phyloP scores from a whole-genome alignment of 2,888 invertebrate genomes.

The Acleris emargana region DNA sequence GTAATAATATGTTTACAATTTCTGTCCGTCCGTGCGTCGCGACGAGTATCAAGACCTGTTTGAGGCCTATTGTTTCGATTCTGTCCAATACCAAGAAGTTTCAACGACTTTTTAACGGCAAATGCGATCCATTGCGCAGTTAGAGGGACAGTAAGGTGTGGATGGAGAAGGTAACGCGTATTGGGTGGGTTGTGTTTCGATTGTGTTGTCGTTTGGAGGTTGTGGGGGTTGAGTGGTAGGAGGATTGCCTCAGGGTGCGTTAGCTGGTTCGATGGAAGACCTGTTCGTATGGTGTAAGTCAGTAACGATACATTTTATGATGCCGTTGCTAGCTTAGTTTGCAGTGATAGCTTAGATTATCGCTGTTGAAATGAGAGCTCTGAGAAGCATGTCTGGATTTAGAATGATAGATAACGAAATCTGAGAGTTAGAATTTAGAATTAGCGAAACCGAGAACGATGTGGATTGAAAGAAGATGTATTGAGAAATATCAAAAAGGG shows the following conservation, averaged over 20 bases:
- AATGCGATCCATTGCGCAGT: slow-evolving; percentile 9
- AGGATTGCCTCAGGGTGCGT: slow-evolving; percentile 27
- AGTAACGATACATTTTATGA: background rate
- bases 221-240: slow-evolving; percentile 9
- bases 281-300: slow-evolving; percentile 23
- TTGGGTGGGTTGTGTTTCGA: slow-evolving; percentile 9
- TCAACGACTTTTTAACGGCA: background rate
- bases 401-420: too few species aligned
- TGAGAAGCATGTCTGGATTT: too few species aligned
- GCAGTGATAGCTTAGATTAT: too few species aligned
- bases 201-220: slow-evolving; percentile 3
- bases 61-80: slow-evolving; percentile 37
- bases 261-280: slow-evolving; percentile 31
- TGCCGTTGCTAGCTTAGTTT: background rate
- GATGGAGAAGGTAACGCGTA: slow-evolving; percentile 6
- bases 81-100: slow-evolving; percentile 7
- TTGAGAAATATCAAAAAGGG: too few species aligned
- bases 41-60: slow-evolving; percentile 37
- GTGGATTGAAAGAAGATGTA: too few species aligned
- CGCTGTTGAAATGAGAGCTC: too few species aligned
- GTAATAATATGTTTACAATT: slow-evolving; percentile 38
- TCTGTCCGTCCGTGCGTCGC: slow-evolving; percentile 30
- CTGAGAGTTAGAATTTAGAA: too few species aligned
- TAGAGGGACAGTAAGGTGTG: background rate
- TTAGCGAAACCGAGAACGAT: too few species aligned